Evolutionary conservation across 2,797 vertebrate genomes (phyloP), one percentile per base, ranked within the genome.

Genomic region (Holocentrus rufus): DNA sequence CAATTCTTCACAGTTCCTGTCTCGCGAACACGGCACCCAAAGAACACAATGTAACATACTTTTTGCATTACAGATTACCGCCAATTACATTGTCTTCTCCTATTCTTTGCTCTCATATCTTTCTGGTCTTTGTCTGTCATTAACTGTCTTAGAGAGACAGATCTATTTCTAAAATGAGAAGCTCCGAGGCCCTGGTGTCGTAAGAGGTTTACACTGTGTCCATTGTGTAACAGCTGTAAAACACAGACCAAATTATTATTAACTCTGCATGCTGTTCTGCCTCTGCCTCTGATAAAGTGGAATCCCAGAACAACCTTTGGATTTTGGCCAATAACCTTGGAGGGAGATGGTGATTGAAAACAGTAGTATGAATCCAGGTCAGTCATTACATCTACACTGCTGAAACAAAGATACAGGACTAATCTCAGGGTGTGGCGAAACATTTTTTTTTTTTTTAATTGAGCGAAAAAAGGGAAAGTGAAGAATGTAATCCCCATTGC

Each of bases 211-310:
- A 91, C 86, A 91, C 87, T 87, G 89, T 87, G 91, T 91, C 89
- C 90, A 90, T 93, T 92, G 90, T 92, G 89, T 88, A 91, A 91
- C 89, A 91, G 90, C 90, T 93, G 91, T 91, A 92, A 92, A 92
- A 91, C 90, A 90, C 82, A 87, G 89, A 88, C 83, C 84, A 92
- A 89, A 92, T 92, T 90, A 91, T 92, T 92, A 92, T 92, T 91
- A 92, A 92, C 89, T 92, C 89, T 77, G 71, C 89, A 91, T 91
- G 91, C 88, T 90, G 88, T 84, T 87, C 83, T 80, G 90, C 86
- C 84, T 69, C 85, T 65, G 78, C 87, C 83, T 84, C 89, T 92
- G 92, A 92, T 91, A 89, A 91, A 92, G 91, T 90, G 82, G 90
- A 91, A 92, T 92, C 92, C 89, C 91, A 91, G 89, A 89, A 89